Percentiles rank a stretch among this genome's conserved stretches.
These are phyloP conservation scores for Scytalopus superciliaris DNA, from an alignment of 2,113 vertebrate species.

Conservation along the genomic window DNA sequence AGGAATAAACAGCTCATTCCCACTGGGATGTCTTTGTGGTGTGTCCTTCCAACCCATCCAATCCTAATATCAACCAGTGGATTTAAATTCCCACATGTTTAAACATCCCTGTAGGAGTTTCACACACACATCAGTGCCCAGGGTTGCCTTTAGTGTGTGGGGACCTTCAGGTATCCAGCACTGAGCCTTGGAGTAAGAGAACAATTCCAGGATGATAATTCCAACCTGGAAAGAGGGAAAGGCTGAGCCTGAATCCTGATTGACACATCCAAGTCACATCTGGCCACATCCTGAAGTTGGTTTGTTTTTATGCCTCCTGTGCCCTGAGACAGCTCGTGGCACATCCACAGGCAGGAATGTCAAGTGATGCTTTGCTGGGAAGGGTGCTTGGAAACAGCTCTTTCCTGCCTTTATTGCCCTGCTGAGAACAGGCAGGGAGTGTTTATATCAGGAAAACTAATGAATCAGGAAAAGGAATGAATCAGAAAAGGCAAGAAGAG, in stretches of 20 bases:
- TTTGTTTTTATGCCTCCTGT: background rate
- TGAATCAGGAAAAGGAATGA: too few relatives aligned
- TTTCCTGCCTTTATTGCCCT: background rate
- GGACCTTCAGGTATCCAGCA: background rate
- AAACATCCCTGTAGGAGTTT: background rate
- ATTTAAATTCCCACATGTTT: background rate
- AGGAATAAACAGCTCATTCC: background rate
- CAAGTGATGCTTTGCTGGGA: accelerated
- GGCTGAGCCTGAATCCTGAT: background rate
- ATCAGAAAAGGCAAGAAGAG: constrained; percentile 14
- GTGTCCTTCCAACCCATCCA: background rate
- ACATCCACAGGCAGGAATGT: background rate
- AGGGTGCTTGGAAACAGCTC: background rate
- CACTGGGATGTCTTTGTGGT: background rate
- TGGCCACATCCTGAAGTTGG: background rate
- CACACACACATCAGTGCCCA: background rate
- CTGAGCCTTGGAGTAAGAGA: background rate
- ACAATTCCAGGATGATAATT: background rate
- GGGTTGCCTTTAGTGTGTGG: accelerated
- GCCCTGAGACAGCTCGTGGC: background rate
- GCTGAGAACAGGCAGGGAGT: background rate
- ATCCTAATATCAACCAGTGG: background rate
- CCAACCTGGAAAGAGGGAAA: background rate
- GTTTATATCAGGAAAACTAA: constrained; percentile 1
- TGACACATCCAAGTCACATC: background rate